A percentile compares a stretch with the other conserved stretches of the same genome.
phyloP scores from a whole-genome alignment of 2,113 vertebrate species.

The Phasianus colchicus region DNA sequence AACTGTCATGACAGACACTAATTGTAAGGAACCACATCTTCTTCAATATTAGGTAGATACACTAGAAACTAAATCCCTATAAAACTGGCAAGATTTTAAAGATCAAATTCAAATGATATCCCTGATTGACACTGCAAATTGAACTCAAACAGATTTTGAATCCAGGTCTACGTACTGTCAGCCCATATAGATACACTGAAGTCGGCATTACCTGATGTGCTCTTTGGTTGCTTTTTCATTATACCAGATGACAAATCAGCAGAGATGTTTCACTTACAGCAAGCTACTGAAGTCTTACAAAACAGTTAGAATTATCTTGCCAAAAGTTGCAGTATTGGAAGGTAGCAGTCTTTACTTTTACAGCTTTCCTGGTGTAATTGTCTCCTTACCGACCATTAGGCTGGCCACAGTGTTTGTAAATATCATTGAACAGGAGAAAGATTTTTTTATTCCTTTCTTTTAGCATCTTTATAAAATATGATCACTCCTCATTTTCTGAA shows the following conservation, averaged over 20 bases:
- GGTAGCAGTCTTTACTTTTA: background rate
- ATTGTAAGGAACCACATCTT: background rate
- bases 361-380: background rate
- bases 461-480: background rate
- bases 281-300: constrained; percentile 30
- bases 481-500: background rate
- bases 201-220: background rate
- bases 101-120: background rate
- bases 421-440: constrained; percentile 16
- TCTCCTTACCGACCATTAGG: background rate
- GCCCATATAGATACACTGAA: background rate
- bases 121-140: background rate
- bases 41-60: background rate
- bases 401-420: background rate
- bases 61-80: background rate
- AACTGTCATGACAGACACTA: background rate
- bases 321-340: background rate
- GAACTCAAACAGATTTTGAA: background rate
- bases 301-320: background rate
- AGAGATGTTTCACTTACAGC: constrained; percentile 8
- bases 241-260: background rate
- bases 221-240: background rate
- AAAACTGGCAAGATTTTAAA: background rate
- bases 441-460: background rate
- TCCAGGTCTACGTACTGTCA: background rate